Percentiles rank a stretch among this genome's conserved stretches.
Evolutionary conservation across 92 coral and sea anemone genomes (phyloP).

Genomic region (Epizoanthus scotinus): DNA sequence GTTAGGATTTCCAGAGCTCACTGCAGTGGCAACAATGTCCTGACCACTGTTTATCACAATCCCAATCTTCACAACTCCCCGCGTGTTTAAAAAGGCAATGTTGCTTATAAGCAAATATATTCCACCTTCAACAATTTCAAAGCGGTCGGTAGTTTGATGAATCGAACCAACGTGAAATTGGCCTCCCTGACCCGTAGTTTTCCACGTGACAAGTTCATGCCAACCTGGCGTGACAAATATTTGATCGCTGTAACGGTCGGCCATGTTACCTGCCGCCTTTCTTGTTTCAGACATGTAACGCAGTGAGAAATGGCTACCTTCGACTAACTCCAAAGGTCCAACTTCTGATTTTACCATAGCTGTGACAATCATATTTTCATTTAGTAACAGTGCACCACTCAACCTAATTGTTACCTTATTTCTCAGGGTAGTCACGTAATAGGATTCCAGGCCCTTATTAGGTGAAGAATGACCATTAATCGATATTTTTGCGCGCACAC

Average conservation of each 20-base stretch:
- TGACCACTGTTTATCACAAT: conserved; percentile 49
- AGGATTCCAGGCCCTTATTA: conserved; percentile 45
- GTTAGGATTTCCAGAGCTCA: conserved; percentile 22
- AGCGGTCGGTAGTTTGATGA: conserved; percentile 65
- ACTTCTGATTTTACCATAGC: conserved; percentile 33
- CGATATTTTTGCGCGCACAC: conserved; percentile 32
- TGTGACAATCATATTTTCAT: conserved; percentile 31
- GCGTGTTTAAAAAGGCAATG: conserved; percentile 39
- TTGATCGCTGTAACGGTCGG: conserved; percentile 52
- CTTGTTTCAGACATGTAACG: conserved; percentile 40
- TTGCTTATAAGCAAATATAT: conserved; percentile 42
- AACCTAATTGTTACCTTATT: conserved; percentile 25
- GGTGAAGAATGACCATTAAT: conserved; percentile 36
- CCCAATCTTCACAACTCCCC: conserved; percentile 33
- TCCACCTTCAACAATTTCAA: conserved; percentile 46
- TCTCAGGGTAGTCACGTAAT: conserved; percentile 7
- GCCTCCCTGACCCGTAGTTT: conserved; percentile 52
- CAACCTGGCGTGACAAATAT: conserved; percentile 48
- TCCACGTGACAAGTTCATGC: conserved; percentile 66
- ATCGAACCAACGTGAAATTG: conserved; percentile 67
- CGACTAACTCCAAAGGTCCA: conserved; percentile 22
- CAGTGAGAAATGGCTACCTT: conserved; percentile 51
- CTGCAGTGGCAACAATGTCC: conserved; percentile 44
- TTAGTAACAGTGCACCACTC: conserved; percentile 52
- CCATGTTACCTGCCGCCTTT: conserved; percentile 58